Percentiles rank a stretch among this genome's conserved stretches.
phyloP scores from a whole-genome alignment of 1,140 invertebrate species.

The Leptonema lineaticorne region DNA sequence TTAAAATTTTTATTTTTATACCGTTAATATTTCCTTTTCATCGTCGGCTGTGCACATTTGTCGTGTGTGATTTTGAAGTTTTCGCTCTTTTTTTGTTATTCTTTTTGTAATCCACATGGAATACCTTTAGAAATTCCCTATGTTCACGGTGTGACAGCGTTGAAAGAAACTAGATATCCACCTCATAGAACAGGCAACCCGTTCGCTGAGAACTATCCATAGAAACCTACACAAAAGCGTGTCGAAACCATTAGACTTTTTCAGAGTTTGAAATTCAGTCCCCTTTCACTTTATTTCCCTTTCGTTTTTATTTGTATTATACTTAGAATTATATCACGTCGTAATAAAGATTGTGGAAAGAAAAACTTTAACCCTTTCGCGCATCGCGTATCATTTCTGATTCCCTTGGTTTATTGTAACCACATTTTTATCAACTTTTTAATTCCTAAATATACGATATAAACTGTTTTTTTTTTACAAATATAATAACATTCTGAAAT shows the following conservation, averaged over 20 bases:
- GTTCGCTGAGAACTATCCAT: background rate
- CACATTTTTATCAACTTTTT: background rate
- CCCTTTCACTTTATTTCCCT: background rate
- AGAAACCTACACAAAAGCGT: conserved; percentile 2
- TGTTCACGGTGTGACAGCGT: background rate
- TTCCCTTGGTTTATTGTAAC: conserved; percentile 24
- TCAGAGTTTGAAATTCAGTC: background rate
- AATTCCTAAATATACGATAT: too few relatives aligned
- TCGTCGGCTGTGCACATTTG: background rate
- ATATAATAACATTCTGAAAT: too few relatives aligned
- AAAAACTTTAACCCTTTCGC: too few relatives aligned
- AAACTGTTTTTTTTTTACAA: too few relatives aligned
- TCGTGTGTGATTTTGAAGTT: background rate
- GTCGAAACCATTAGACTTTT: conserved; percentile 25
- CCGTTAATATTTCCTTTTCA: conserved; percentile 4
- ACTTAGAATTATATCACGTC: too few relatives aligned
- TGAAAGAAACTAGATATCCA: conserved; percentile 2
- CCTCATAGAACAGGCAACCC: background rate
- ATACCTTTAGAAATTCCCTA: background rate
- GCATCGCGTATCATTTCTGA: too few relatives aligned
- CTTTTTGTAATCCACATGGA: background rate
- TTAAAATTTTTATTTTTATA: conserved; percentile 16
- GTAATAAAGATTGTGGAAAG: too few relatives aligned
- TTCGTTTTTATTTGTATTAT: too few relatives aligned
- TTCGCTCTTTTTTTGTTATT: background rate